Percentiles rank a stretch among this genome's conserved stretches.
Evolutionary conservation across 2,797 vertebrate genomes (phyloP).

Genomic region (Pagetopsis macropterus): DNA sequence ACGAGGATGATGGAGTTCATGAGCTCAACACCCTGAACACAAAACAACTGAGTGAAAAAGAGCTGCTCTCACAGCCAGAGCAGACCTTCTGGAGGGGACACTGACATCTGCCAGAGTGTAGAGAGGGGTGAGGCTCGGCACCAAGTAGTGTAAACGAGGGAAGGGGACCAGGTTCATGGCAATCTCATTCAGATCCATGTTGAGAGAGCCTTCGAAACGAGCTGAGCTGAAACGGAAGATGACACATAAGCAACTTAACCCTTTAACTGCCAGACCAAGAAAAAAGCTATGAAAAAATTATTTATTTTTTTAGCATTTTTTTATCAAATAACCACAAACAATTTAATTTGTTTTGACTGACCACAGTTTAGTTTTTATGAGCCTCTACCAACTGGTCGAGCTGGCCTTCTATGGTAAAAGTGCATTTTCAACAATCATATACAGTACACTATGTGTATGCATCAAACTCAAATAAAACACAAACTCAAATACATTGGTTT

Average conservation of each 20-base stretch:
- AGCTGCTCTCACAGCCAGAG: constrained; percentile 3
- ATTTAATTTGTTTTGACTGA: no score
- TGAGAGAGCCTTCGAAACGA: constrained; percentile 95
- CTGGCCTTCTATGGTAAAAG: no score
- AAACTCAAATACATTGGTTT: no score
- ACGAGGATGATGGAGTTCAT: neutral
- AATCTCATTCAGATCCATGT: constrained; percentile 98
- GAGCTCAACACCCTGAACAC: constrained; percentile 8
- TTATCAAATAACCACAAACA: no score
- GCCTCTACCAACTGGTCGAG: no score
- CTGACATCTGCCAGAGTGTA: constrained; percentile 91
- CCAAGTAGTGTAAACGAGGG: constrained; percentile 93
- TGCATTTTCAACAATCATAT: no score
- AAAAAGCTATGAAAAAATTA: no score
- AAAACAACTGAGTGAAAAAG: constrained; percentile 45
- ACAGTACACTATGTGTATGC: no score
- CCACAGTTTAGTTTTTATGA: no score
- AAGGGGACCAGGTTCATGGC: constrained; percentile 97
- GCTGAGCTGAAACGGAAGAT: constrained; percentile 86
- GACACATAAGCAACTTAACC: neutral
- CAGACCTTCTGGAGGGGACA: constrained; percentile 89
- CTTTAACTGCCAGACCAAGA: no score
- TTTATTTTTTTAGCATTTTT: no score
- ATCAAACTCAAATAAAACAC: no score
- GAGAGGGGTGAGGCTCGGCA: constrained; percentile 94